Evolutionary conservation across 2,797 vertebrate species (phyloP).

Genomic region (Euthynnus affinis): DNA sequence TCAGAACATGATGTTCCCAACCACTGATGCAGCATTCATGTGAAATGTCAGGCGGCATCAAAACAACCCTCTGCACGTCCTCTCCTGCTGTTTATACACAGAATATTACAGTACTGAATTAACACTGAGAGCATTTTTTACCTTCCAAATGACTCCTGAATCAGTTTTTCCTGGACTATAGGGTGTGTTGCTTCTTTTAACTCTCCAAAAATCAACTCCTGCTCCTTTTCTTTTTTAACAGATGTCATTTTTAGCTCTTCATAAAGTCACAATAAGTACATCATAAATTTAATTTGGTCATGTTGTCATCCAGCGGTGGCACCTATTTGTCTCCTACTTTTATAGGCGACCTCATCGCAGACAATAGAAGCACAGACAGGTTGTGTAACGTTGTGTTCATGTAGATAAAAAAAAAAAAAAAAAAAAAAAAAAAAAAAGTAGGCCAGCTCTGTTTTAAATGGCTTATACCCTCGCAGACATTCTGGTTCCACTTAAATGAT

Average conservation of each 20-base stretch:
- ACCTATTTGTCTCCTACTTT: slow-evolving; percentile 3
- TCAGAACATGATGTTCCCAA: slow-evolving; percentile 66
- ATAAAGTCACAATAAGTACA: too few relatives aligned
- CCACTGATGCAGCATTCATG: slow-evolving; percentile 54
- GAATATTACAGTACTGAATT: not conserved
- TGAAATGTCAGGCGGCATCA: slow-evolving; percentile 43
- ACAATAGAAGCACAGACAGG: not conserved
- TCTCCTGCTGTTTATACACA: not conserved
- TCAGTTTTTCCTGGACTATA: too few relatives aligned
- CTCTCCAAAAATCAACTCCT: not conserved
- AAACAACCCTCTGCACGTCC: slow-evolving; percentile 43
- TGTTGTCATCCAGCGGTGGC: not conserved
- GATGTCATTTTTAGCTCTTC: not conserved
- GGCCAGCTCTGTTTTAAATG: slow-evolving; percentile 53
- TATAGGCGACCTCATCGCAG: not conserved
- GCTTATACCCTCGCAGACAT: slow-evolving; percentile 31
- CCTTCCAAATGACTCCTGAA: not conserved
- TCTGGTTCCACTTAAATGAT: slow-evolving; percentile 56
- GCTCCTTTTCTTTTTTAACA: not conserved
- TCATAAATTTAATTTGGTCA: slow-evolving; percentile 18
- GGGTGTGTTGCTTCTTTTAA: not conserved
- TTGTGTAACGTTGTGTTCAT: slow-evolving; percentile 14
- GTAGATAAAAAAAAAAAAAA: slow-evolving; percentile 50
- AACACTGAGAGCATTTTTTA: not conserved
- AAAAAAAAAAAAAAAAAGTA: too few relatives aligned